A percentile compares a stretch with the other conserved stretches of the same genome.
These are phyloP conservation scores for Amorpha juglandis DNA, from an alignment of 2,888 invertebrate genomes.

Conservation along the genomic window DNA sequence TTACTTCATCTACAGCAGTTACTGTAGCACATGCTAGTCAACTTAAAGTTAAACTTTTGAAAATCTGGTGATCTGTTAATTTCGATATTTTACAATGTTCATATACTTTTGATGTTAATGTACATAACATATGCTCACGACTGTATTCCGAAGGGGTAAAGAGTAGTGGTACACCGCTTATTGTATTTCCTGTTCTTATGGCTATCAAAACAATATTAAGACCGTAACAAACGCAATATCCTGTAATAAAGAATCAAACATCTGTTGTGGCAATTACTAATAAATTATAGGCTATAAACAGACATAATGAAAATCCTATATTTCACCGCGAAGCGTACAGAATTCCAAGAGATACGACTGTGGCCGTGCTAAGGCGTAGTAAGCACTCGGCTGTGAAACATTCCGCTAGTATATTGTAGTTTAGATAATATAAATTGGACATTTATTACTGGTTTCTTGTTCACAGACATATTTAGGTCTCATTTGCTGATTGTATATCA, in stretches of 20 bases:
- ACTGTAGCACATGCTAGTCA: too few species aligned
- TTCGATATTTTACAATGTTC: too few species aligned
- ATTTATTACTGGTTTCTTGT: background rate
- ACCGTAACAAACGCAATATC: background rate
- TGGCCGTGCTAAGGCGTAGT: too few species aligned
- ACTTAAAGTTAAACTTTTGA: too few species aligned
- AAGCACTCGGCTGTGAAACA: background rate
- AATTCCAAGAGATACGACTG: background rate
- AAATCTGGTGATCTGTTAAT: too few species aligned
- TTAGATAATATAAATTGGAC: background rate
- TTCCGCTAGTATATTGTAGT: background rate
- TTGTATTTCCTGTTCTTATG: background rate
- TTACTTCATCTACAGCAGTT: too few species aligned
- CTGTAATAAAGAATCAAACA: constrained; percentile 13
- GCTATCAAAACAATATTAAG: background rate
- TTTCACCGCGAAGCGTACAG: background rate
- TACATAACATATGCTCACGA: too few species aligned
- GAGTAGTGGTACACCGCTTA: too few species aligned
- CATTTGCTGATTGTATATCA: constrained; percentile 2
- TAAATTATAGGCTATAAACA: constrained; percentile 10
- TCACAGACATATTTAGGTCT: background rate
- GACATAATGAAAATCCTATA: constrained; percentile 17
- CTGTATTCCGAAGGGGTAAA: too few species aligned
- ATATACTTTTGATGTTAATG: too few species aligned
- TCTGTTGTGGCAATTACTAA: constrained; percentile 19